Base-by-base conservation (phyloP, 2,797 vertebrate genomes). In the Odontamblyopus lacepedii region DNA sequence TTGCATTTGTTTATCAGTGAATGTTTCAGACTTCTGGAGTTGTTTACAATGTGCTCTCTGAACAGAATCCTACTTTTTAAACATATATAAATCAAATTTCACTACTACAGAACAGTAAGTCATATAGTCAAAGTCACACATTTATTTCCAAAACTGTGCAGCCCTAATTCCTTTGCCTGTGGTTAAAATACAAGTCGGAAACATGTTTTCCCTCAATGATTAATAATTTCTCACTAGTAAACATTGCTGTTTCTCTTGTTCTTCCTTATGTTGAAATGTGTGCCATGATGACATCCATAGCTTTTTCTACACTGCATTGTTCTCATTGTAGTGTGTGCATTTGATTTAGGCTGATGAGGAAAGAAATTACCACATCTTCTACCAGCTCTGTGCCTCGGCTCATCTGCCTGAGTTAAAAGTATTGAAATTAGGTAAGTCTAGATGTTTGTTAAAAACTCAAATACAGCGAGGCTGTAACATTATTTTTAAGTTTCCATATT, bases 331-430 rank as follows among this genome's bases (percentile, higher is more conserved):
- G 66, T 1, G 13, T 76, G n/a, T 79, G 74, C 73, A 15, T 90
- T 84, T 87, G 82, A 83, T 86, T 67, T 91, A 99, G 98, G 98
- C 98, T 69, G 97, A 99, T 66, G 97, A 99, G 51, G 98, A 99
- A 86, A 95, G 98, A 88, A 99, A 99, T 91, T 99, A 99, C 84
- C 98, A 99, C 75, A 94, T 99, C 89, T 99, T 99, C 92, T 99
- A 99, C 90, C 98, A 99, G 77, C 96, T 99, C 67, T 99, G 98
- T 92, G 98, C 97, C 79, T 98, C 97, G 67, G 93, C 96, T 78
- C 91, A 96, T 67, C 88, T 97, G 81, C 95, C 97, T 0, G 98
- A 99, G 85, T 96, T 96, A 90, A 96, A 96, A 92, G 90, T 79
- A 66, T 94, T 99, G 0, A 95, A 92, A 77, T 94, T 99, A 77